Evolutionary conservation across 2,797 vertebrate species (phyloP).

Genomic region (Urosaurus nigricauda): DNA sequence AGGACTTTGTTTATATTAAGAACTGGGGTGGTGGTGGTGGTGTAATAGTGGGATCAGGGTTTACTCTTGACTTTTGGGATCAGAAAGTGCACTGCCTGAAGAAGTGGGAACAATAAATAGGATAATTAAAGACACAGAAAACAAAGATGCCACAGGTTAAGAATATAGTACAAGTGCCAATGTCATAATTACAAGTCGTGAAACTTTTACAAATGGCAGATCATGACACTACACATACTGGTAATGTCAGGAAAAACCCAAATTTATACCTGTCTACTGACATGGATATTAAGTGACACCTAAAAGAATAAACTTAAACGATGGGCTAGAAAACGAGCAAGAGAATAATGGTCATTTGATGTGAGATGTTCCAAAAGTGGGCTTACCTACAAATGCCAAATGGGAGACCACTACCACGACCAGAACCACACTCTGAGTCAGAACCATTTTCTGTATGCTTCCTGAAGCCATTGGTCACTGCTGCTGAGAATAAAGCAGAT

Average conservation of each 20-base stretch:
- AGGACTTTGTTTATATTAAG: not conserved
- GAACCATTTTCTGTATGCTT: constrained; percentile 85
- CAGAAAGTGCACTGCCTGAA: not conserved
- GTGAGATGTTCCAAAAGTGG: not conserved
- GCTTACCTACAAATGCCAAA: constrained; percentile 89
- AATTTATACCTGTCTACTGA: not conserved
- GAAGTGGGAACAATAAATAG: not conserved
- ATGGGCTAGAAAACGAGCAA: not conserved
- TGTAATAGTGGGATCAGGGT: not conserved
- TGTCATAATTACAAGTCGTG: not conserved
- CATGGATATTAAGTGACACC: not conserved
- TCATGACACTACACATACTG: not conserved
- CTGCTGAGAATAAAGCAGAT: constrained; percentile 76
- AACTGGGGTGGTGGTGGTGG: not conserved
- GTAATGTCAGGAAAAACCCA: not conserved
- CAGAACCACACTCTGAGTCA: constrained; percentile 86
- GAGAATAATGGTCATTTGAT: constrained; percentile 7
- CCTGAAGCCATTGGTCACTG: constrained; percentile 90
- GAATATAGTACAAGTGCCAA: not conserved
- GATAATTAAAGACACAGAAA: not conserved
- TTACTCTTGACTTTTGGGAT: constrained; percentile 7
- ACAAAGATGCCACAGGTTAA: not conserved
- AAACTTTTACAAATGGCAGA: not conserved
- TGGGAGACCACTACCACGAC: constrained; percentile 71
- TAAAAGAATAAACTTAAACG: not conserved